These are phyloP conservation scores for Aselliscus stoliczkanus DNA, from an alignment of 2,797 vertebrate genomes.

Conservation along the genomic window DNA sequence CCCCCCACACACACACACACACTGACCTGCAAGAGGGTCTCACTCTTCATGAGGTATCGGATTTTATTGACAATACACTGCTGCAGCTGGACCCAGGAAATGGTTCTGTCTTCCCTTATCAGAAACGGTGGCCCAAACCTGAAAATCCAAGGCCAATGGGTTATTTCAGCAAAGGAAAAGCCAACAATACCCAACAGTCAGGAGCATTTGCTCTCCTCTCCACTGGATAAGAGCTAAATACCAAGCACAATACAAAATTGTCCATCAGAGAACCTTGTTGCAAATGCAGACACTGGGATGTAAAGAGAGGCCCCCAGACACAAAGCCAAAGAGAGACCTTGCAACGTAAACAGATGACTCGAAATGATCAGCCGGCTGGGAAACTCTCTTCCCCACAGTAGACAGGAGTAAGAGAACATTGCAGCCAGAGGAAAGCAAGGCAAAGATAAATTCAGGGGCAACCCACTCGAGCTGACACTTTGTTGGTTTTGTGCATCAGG, in stretches of 20 bases:
- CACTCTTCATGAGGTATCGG: slow-evolving; percentile 87
- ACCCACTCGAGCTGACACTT: accelerated
- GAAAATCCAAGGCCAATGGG: slow-evolving; percentile 28
- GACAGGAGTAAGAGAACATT: background rate
- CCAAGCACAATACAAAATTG: background rate
- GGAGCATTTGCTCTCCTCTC: background rate
- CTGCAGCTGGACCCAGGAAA: slow-evolving; percentile 92
- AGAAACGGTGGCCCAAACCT: slow-evolving; percentile 94
- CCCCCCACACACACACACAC: background rate
- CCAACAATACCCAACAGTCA: background rate
- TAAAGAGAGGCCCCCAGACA: background rate
- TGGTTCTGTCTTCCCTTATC: slow-evolving; percentile 87
- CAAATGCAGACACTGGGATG: accelerated
- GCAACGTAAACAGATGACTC: background rate
- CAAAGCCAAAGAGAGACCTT: background rate
- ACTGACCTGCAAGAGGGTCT: slow-evolving; percentile 85
- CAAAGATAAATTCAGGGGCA: background rate
- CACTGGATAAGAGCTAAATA: background rate
- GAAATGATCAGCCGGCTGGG: background rate
- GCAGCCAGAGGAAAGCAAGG: background rate
- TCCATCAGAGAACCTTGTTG: background rate
- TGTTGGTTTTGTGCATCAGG: no score
- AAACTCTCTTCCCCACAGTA: no score
- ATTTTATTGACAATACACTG: slow-evolving; percentile 90
- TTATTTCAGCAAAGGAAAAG: slow-evolving; percentile 6